Evolutionary conservation across 2,113 vertebrate genomes (phyloP).

Genomic region (Macroglossus sobrinus): DNA sequence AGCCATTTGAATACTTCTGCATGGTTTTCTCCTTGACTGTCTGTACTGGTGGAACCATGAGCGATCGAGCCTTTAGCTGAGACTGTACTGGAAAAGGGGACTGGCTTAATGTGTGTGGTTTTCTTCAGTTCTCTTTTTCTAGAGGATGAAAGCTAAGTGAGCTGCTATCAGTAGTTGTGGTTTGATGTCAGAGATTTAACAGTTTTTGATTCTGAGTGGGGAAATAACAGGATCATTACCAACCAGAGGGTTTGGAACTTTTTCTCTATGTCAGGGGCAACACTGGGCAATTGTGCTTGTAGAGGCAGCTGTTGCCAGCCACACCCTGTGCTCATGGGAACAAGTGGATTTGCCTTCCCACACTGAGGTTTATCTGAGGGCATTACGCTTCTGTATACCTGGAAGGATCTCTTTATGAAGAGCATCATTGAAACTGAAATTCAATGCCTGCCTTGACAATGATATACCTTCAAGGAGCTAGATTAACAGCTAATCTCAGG

Average conservation of each 20-base stretch:
- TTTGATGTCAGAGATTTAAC: conserved; percentile 7
- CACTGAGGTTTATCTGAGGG: neutral
- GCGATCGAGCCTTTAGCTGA: neutral
- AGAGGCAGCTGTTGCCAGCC: neutral
- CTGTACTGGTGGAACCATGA: neutral
- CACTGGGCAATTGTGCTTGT: neutral
- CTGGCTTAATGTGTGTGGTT: neutral
- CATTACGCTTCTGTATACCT: neutral
- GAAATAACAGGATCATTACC: neutral
- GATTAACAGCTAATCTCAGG: conserved; percentile 28
- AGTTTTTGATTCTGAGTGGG: neutral
- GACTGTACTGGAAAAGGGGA: neutral
- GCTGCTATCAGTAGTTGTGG: neutral
- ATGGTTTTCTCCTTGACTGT: neutral
- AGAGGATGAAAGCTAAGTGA: neutral
- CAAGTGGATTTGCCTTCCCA: neutral
- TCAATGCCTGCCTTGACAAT: neutral
- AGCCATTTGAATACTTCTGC: neutral
- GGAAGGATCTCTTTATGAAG: neutral
- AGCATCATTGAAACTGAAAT: neutral
- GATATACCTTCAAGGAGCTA: neutral
- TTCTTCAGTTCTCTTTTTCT: neutral
- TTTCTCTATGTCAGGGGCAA: neutral
- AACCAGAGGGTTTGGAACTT: neutral
- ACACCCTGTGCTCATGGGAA: neutral